Base-by-base conservation (phyloP, 1,140 invertebrate species). In the Bacillus rossius region DNA sequence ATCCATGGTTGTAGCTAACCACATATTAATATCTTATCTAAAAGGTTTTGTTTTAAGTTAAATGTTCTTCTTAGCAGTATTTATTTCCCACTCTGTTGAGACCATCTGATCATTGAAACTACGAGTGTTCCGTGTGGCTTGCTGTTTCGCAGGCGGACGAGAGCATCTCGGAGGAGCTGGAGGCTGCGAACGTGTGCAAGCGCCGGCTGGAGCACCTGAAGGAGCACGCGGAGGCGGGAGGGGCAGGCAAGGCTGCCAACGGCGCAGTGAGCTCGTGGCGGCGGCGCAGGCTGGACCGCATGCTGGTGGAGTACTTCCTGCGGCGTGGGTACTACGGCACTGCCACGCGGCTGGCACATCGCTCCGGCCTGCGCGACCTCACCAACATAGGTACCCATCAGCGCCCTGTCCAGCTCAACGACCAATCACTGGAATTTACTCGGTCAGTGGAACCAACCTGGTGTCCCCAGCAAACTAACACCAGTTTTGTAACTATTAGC, bases 301-400 rank as follows among this genome's bases (percentile, higher is more conserved):
- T 98, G 87, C 77, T 99, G 10, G 92, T 98, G 14, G 96, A 99
- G 73, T 96, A 98, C 75, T 92, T 96, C 66, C 80, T 98, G n/a
- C 80, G 95, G 55, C 88, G 91, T 72, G 96, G 96, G 1, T 98
- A 95, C 74, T 99, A 99, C 69, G 89, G 92, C 68, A 91, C 93
- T 2, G 96, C 96, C 2, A 85, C 88, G 55, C 84, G 86, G 67
- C 73, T 98, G 14, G 92, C 94, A 1, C 85, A 92, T 47, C 83
- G 86, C 50, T 87, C 89, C 1, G 85, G 87, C 53, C 84, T 98
- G 16, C 82, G 91, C 71, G 89, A 95, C 67, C 78, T 97, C 41
- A 97, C 94, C 34, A 98, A 99, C 77, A 89, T 96, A 67, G 87
- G 86, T 86, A 71, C 70, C 7, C n/a, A n/a, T n/a, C n/a, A n/a